Evolutionary conservation across 1,140 invertebrate genomes (phyloP), one percentile per base, ranked within the genome.

Genomic region (Drosophila hydei): DNA sequence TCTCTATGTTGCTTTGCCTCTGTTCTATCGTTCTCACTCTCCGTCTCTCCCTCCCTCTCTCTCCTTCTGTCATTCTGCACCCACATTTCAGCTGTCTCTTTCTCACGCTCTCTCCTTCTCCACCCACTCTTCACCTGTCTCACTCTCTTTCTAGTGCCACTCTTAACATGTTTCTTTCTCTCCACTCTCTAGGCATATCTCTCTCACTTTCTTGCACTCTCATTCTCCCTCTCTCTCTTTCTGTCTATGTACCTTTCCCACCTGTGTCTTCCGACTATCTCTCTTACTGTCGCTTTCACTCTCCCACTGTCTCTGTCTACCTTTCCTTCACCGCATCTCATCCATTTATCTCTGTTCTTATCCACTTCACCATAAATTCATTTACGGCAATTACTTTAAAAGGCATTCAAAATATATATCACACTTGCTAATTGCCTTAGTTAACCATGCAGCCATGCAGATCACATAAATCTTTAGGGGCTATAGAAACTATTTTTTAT

Each of bases 401-500:
- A 54, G 36, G 12, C 19, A 40, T 40, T 55, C 36, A 55, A 55
- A 55, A 40, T 42, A 40, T 14, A 38, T 45, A 55, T 62, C 48
- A 36, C 48, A 62, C 40, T 11, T 50, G 21, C 33, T 62, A 54
- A 52, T 61, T 69, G 42, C 42, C 36, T 68, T 45, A 61, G 40
- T 61, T 38, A 43, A 45, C 14, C 43, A 16, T 27, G 11, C 30
- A 65, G 56, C 21, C 45, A 61, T 51, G 56, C 33, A 25, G 52
- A 50, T 60, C 48, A 27, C 36, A 67, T 67, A 67, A 61, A 62
- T 69, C 65, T 62, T 38, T 21, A 33, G 4, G 5, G 38, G 27
- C 14, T 47, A 33, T 54, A 30, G 14, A 45, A 55, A 55, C 61
- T 54, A 12, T 33, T 42, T 42, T 16, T 42, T 42, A 42, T 42